Percentiles rank a stretch among this genome's conserved stretches.
Conservation (phyloP, 2,113 vertebrate genomes). For the Heterochromis multidens region DNA sequence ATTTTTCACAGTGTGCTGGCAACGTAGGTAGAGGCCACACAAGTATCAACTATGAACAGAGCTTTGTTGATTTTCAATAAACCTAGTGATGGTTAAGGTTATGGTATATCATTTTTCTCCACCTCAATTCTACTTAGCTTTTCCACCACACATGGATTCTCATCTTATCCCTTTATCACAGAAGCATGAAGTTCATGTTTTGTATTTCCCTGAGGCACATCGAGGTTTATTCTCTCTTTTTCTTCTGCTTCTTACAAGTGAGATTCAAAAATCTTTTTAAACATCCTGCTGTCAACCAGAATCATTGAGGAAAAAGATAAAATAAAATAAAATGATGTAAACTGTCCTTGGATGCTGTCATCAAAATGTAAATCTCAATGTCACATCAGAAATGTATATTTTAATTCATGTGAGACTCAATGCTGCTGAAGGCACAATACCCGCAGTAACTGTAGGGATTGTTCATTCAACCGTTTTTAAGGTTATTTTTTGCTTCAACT, state of each 20-base stretch:
- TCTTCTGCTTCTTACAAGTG: not conserved
- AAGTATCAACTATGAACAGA: not conserved
- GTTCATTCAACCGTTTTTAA: not conserved
- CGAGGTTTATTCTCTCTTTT: not conserved
- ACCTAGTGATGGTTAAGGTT: not conserved
- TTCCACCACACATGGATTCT: not conserved
- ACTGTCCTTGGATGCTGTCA: slow-evolving; percentile 13
- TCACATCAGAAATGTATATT: not conserved
- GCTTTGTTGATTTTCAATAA: slow-evolving; percentile 1
- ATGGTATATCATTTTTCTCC: not conserved
- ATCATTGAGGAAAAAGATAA: not conserved
- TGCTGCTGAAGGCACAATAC: not conserved
- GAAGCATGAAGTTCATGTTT: slow-evolving; percentile 8
- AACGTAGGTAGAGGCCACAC: not conserved
- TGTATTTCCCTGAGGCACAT: not conserved
- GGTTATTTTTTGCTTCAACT: not conserved
- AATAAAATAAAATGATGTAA: not conserved
- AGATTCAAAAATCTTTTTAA: not conserved
- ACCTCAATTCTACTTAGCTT: not conserved
- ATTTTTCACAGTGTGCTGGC: not conserved
- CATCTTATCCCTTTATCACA: slow-evolving; percentile 14
- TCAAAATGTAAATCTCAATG: slow-evolving; percentile 39
- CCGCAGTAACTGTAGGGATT: not conserved
- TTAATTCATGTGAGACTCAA: not conserved
- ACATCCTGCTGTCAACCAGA: not conserved